Evolutionary conservation across 2,888 invertebrate genomes (phyloP).

Genomic region (Chironomus riparius): DNA sequence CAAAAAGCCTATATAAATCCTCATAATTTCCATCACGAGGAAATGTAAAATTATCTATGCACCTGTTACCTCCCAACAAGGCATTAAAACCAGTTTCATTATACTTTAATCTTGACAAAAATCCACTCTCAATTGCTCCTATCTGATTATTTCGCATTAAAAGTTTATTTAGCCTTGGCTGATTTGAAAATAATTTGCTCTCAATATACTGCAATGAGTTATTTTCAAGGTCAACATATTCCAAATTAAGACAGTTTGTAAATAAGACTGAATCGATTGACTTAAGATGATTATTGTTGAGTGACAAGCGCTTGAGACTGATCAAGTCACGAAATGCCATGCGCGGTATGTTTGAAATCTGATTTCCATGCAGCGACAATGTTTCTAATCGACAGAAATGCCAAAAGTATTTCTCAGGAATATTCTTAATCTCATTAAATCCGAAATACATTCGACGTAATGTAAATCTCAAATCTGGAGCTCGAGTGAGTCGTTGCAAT

Average conservation of each 20-base stretch:
- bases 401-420: slow-evolving; percentile 18
- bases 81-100: no score
- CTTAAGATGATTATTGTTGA: not conserved
- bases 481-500: not conserved
- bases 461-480: not conserved
- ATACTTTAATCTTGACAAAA: no score
- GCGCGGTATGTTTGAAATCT: not conserved
- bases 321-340: slow-evolving; percentile 19
- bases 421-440: slow-evolving; percentile 14
- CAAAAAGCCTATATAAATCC: not conserved
- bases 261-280: not conserved
- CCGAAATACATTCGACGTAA: slow-evolving; percentile 3
- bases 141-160: not conserved
- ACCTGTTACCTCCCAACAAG: not conserved
- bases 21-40: not conserved
- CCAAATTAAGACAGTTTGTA: not conserved
- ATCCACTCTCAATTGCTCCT: no score
- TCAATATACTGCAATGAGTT: not conserved
- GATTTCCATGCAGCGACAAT: slow-evolving; percentile 1
- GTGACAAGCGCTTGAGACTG: slow-evolving; percentile 5
- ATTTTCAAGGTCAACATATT: slow-evolving; percentile 15
- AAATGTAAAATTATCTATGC: slow-evolving; percentile 7
- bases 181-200: not conserved
- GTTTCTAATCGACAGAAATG: slow-evolving; percentile 16
- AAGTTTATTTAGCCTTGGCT: not conserved